These are phyloP conservation scores for Anolis carolinensis DNA, from an alignment of 2,113 vertebrate genomes.

Conservation along the genomic window DNA sequence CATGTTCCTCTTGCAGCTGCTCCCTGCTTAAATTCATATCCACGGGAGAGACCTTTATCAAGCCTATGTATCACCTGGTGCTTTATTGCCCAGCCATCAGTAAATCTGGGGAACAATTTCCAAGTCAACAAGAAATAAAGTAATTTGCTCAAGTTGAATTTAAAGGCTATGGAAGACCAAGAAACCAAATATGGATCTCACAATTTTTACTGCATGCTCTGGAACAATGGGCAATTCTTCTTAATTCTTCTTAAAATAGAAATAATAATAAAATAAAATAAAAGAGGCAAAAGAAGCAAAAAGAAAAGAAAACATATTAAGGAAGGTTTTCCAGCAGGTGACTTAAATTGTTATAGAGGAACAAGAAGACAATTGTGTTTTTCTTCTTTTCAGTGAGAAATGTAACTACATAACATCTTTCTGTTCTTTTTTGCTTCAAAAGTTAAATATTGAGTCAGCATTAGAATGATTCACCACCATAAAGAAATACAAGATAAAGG, in stretches of 20 bases:
- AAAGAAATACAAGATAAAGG: slow-evolving; percentile 50
- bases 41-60: not conserved
- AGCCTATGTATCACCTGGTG: not conserved
- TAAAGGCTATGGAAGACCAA: not conserved
- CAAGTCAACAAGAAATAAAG: not conserved
- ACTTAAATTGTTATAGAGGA: slow-evolving; percentile 52
- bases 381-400: slow-evolving; percentile 58
- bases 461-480: slow-evolving; percentile 47
- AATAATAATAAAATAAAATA: slow-evolving; percentile 47
- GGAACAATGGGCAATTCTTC: not conserved
- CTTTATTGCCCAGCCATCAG: not conserved
- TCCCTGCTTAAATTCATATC: not conserved
- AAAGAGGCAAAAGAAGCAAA: slow-evolving; percentile 54
- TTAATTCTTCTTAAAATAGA: not conserved
- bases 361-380: slow-evolving; percentile 37
- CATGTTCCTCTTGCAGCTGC: not conserved
- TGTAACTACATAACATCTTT: slow-evolving; percentile 51
- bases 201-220: not conserved
- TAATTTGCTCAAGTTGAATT: not conserved
- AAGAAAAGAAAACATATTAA: slow-evolving; percentile 56
- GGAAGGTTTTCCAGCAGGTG: slow-evolving; percentile 53
- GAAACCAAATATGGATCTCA: not conserved
- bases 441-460: slow-evolving; percentile 47
- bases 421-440: slow-evolving; percentile 51
- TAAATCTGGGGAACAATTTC: not conserved